Base-by-base conservation (phyloP, 2,888 invertebrate genomes). In the Acheta domesticus region DNA sequence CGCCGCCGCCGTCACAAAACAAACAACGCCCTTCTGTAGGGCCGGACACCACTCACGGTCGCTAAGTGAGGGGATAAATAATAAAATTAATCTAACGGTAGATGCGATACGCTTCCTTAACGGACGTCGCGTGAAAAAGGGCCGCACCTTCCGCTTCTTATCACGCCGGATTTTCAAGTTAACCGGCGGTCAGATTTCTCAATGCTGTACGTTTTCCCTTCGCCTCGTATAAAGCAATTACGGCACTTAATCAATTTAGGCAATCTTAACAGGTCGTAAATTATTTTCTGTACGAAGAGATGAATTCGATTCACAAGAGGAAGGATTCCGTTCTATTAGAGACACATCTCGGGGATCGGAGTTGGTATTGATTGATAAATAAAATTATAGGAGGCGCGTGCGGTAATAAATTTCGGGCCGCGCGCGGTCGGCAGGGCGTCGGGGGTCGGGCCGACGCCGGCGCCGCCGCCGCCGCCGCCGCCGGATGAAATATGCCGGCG, bases 1-100 rank as follows among this genome's bases (percentile, higher is more conserved):
- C 36, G n/a, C 62, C 62, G 62, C 36, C 36, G n/a, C 62, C 62
- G 62, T 62, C 62, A 62, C 62, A 62, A 62, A 62, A 62, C 62
- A 62, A 62, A 62, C 62, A 62, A 62, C 62, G 62, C 62, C 62
- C n/a, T 62, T 62, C n/a, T 62, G 62, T 62, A n/a, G n/a, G n/a
- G 62, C 62, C n/a, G 62, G 14, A 62, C 62, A 62, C 16, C 62
- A 62, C 62, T 62, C n/a, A 14, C 16, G n/a, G 62, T 62, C n/a
- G 62, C 62, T 62, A 62, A 62, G 62, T 62, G n/a, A 62, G 62
- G 62, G 62, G n/a, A 62, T 62, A 62, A 62, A 62, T 62, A 62
- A 62, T 62, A 62, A 62, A 62, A 62, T 62, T 62, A 62, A 62
- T 62, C 62, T 62, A 62, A 62, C 62, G 62, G 62, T 62, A 62